Conservation (phyloP, 2,888 invertebrate species). For the Tachina grossa region DNA sequence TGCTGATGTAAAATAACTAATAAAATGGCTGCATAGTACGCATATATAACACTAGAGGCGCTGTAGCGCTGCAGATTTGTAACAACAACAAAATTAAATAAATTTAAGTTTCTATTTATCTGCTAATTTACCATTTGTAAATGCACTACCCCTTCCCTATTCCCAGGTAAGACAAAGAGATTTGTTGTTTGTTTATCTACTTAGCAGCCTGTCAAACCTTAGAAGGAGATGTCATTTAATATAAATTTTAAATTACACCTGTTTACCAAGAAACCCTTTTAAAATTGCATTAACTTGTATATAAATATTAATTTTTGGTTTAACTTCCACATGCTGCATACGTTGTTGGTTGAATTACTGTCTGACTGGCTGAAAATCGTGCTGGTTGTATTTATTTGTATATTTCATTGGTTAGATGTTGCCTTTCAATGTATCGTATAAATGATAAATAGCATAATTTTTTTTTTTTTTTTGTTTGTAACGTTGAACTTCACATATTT, state of each 20-base stretch:
- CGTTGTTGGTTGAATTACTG: slow-evolving; percentile 33
- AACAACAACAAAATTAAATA: too few relatives aligned
- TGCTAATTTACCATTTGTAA: too few relatives aligned
- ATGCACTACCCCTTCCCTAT: too few relatives aligned
- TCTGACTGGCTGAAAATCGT: slow-evolving; percentile 17
- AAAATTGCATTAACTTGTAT: slow-evolving; percentile 30
- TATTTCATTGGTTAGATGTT: slow-evolving; percentile 31
- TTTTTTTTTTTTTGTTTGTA: slow-evolving; percentile 38
- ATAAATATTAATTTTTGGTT: slow-evolving; percentile 59
- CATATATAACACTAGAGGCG: too few relatives aligned
- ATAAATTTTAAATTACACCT: background rate
- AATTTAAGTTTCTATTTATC: too few relatives aligned
- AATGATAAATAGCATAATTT: slow-evolving; percentile 59
- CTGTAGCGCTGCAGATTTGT: too few relatives aligned
- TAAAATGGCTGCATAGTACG: too few relatives aligned
- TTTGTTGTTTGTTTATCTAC: too few relatives aligned
- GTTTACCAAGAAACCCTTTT: background rate
- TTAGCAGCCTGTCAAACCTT: too few relatives aligned
- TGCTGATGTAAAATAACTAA: too few relatives aligned
- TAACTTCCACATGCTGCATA: slow-evolving; percentile 47
- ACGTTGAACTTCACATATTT: slow-evolving; percentile 58
- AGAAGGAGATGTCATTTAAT: too few relatives aligned
- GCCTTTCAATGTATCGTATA: slow-evolving; percentile 46
- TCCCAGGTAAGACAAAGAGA: too few relatives aligned
- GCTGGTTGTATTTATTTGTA: slow-evolving; percentile 30